phyloP scores from a whole-genome alignment of 2,113 vertebrate genomes.

The Calidris pygmaea region DNA sequence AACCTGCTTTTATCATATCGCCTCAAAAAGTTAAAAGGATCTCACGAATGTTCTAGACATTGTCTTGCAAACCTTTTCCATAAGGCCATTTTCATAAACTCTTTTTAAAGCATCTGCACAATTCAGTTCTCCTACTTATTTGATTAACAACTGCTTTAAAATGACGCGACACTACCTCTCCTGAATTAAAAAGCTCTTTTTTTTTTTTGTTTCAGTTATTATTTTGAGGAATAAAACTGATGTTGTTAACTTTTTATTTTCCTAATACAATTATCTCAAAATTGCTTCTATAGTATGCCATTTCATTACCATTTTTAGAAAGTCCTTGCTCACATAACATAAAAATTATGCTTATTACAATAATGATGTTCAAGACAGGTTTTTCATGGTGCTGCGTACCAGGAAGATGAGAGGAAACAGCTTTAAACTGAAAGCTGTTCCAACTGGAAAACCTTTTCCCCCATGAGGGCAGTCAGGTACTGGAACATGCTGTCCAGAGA shows the following conservation, averaged over 20 bases:
- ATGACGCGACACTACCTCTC: rapidly evolving
- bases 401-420: neutral
- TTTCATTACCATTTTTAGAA: neutral
- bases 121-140: neutral
- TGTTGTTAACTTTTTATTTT: neutral
- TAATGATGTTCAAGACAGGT: neutral
- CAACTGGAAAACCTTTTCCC: neutral
- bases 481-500: neutral
- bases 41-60: neutral
- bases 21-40: neutral
- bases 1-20: neutral
- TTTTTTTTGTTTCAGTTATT: neutral
- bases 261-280: neutral
- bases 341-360: neutral
- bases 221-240: neutral
- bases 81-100: neutral
- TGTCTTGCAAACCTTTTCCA: neutral
- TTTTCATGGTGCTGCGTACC: neutral
- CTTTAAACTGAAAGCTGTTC: neutral
- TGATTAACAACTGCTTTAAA: neutral
- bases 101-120: neutral
- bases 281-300: neutral
- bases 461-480: neutral
- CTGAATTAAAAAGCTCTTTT: neutral
- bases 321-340: neutral